Percentiles rank a stretch among this genome's conserved stretches.
These are phyloP conservation scores for Macrobrachium rosenbergii DNA, from an alignment of 1,140 invertebrate species.

Conservation along the genomic window DNA sequence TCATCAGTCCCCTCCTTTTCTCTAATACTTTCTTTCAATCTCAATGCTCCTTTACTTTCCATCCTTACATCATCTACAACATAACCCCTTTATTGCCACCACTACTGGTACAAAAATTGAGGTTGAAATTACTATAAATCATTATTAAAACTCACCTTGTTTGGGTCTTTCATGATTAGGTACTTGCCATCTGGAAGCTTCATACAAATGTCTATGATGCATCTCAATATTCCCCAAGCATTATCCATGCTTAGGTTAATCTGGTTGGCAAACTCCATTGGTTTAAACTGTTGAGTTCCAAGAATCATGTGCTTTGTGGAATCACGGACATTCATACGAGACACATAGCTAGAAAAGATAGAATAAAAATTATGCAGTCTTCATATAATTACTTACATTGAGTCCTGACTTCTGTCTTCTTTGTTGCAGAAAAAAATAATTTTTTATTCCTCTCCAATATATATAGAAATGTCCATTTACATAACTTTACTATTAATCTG, in stretches of 20 bases:
- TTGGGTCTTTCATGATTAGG: constrained; percentile 99
- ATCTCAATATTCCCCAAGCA: constrained; percentile 98
- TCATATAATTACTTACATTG: neutral
- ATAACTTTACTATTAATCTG: too few relatives aligned
- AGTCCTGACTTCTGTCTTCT: too few relatives aligned
- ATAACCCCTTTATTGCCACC: too few relatives aligned
- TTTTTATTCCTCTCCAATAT: too few relatives aligned
- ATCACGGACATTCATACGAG: constrained; percentile 91
- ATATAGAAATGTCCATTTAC: too few relatives aligned
- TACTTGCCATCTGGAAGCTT: constrained; percentile 97
- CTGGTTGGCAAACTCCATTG: constrained; percentile 97
- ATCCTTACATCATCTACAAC: neutral
- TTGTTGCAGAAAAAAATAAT: too few relatives aligned
- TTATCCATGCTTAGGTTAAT: constrained; percentile 99
- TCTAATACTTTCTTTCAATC: too few relatives aligned
- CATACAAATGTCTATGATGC: constrained; percentile 98
- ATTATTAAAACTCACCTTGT: constrained; percentile 76
- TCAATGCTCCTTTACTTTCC: neutral
- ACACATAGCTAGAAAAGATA: constrained; percentile 84
- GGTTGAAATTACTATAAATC: neutral
- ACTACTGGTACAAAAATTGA: too few relatives aligned
- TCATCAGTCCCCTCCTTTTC: neutral
- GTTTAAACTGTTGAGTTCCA: constrained; percentile 98
- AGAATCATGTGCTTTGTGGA: constrained; percentile 97
- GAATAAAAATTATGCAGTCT: neutral